Percentiles rank a stretch among this genome's conserved stretches.
These are phyloP conservation scores for Trachelus stipa DNA, from an alignment of 2,888 invertebrate species.

Conservation along the genomic window DNA sequence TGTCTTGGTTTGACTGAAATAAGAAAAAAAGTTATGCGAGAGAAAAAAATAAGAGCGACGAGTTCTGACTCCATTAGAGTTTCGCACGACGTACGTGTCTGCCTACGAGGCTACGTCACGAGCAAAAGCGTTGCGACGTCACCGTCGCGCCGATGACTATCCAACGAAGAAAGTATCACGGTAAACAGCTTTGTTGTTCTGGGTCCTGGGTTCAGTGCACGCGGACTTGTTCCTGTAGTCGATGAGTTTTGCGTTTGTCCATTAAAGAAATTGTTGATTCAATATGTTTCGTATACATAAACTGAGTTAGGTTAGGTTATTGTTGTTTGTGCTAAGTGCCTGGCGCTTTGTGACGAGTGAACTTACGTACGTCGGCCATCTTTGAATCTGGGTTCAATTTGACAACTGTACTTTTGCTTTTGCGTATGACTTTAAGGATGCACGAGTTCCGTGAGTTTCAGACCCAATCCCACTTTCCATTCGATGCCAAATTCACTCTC, in stretches of 20 bases:
- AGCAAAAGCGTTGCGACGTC: constrained; percentile 1
- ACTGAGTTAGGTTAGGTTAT: not conserved
- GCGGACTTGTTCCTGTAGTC: not conserved
- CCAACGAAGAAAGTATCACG: constrained; percentile 50
- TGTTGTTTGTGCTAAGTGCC: not conserved
- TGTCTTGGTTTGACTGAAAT: not conserved
- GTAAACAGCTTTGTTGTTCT: constrained; percentile 57
- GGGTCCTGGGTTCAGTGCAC: constrained; percentile 40
- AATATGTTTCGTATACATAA: not conserved
- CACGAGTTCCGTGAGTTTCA: not conserved
- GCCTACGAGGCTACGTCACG: not conserved
- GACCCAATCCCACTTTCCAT: not conserved
- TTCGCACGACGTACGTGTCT: not conserved
- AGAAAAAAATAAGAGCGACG: not conserved
- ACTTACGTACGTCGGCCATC: not conserved
- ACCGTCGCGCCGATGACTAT: constrained; percentile 1
- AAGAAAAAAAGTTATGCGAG: not conserved
- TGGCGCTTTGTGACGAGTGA: not conserved
- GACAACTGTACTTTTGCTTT: not conserved
- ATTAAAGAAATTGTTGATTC: not conserved
- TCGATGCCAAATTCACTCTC: constrained; percentile 47
- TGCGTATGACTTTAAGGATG: not conserved
- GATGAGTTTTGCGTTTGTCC: not conserved
- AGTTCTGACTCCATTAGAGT: not conserved
- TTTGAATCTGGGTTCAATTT: not conserved